phyloP scores from a whole-genome alignment of 2,888 invertebrate genomes.

The Melikaiella ostensackeni region DNA sequence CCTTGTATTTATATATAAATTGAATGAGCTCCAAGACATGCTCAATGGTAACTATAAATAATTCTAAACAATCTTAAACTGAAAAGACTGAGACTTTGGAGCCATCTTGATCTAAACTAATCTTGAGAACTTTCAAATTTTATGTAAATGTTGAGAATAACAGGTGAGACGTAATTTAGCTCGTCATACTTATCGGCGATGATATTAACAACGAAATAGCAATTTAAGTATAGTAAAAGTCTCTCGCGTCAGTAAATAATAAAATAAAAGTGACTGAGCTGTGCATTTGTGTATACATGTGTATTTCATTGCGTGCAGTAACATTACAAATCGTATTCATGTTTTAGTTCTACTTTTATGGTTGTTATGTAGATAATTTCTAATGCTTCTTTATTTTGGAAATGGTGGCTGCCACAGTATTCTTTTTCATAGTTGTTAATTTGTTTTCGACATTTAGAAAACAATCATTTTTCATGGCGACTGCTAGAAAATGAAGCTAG shows the following conservation, averaged over 20 bases:
- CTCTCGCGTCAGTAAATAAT: no score
- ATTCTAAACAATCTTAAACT: conserved; percentile 49
- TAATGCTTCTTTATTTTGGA: conserved; percentile 15
- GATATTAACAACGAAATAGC: no score
- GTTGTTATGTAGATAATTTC: conserved; percentile 68
- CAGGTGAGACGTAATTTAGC: no score
- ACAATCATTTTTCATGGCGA: background rate
- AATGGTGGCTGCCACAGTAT: background rate
- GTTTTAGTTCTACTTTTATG: conserved; percentile 64
- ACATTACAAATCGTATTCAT: conserved; percentile 39
- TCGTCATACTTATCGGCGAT: no score
- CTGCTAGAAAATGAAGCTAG: no score
- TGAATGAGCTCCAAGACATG: conserved; percentile 10
- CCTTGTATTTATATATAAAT: background rate
- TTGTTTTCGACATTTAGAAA: background rate
- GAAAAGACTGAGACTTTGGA: conserved; percentile 75
- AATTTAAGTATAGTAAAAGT: no score
- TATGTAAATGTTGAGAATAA: no score
- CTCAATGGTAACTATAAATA: conserved; percentile 44
- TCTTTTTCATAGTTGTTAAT: background rate
- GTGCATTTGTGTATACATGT: conserved; percentile 25
- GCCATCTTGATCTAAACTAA: conserved; percentile 67
- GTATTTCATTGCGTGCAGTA: conserved; percentile 42
- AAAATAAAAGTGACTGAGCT: conserved; percentile 11
- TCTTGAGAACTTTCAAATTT: no score